Evolutionary conservation across 1,140 invertebrate species (phyloP), one percentile per base, ranked within the genome.

Genomic region (Drosophila kurseongensis): DNA sequence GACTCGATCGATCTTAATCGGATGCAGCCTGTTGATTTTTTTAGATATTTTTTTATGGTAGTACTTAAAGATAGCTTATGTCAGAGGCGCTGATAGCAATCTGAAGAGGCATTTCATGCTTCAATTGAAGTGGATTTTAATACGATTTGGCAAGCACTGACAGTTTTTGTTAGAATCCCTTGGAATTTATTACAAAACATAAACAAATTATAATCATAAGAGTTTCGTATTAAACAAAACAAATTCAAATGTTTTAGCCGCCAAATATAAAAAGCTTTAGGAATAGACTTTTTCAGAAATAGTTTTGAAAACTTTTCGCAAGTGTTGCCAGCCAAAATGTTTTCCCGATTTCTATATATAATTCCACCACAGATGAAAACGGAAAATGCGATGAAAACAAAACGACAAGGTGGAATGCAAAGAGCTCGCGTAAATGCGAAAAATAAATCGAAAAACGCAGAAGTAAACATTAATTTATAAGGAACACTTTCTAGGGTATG

Each of bases 321-420:
- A 77, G 62, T 14, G 57, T 86, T 86, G 83, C 83, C 83, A 86
- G 52, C 48, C n/a, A 45, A 54, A 44, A 35, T 36, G 14, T 13
- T 32, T 48, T 36, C 14, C n/a, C 27, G 16, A 71, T 68, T 27
- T 48, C 29, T 71, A 57, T 60, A 41, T 66, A 59, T 59, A 58
- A 71, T 32, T 50, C 29, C 36, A 35, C 36, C 41, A 59, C 18
- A 69, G 58, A 74, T 65, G 6, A 35, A 38, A 41, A 42, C 82
- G 82, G 88, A 86, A 82, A 61, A 55, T 69, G 84, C 61, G 73
- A 86, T 60, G 74, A 89, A 90, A 89, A 85, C 78, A 90, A 90
- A 84, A 78, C 55, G 66, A 42, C 45, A 89, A 82, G 61, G 32
- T 59, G 58, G 7, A 81, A 47, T 23, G 58, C 42, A 69, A 59